Conservation (phyloP, 2,888 invertebrate species). For the Hydrotaea diabolus region DNA sequence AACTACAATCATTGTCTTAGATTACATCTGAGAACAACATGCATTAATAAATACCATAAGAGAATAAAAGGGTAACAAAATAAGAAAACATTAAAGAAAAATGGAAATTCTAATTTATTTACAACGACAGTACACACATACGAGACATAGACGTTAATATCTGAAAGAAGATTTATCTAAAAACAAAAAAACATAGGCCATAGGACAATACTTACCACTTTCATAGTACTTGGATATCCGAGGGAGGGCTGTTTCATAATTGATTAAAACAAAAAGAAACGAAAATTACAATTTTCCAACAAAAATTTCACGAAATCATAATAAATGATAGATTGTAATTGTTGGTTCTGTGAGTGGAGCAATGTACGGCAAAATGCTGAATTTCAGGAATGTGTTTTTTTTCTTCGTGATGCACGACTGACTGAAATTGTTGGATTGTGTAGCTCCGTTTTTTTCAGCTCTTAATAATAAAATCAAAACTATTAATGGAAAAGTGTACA, state of each 20-base stretch:
- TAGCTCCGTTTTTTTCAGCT: not conserved
- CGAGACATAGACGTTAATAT: slow-evolving; percentile 8
- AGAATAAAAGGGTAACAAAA: not conserved
- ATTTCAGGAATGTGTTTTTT: not conserved
- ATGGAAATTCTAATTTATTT: slow-evolving; percentile 41
- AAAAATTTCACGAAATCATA: slow-evolving; percentile 45
- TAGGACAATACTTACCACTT: slow-evolving; percentile 82
- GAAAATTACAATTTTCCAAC: slow-evolving; percentile 62
- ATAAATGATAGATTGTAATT: slow-evolving; percentile 9
- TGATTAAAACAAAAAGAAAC: slow-evolving; percentile 71
- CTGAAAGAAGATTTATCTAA: not conserved
- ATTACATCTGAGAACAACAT: slow-evolving; percentile 28
- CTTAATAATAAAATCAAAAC: not conserved
- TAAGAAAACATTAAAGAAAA: slow-evolving; percentile 7
- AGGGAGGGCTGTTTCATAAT: slow-evolving; percentile 82
- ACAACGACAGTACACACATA: slow-evolving; percentile 55
- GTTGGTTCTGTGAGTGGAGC: slow-evolving; percentile 9
- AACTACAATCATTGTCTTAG: not conserved
- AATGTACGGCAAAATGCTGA: slow-evolving; percentile 9
- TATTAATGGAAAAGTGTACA: not conserved
- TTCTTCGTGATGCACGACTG: not conserved
- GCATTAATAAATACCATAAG: not conserved
- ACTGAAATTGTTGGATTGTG: slow-evolving; percentile 4
- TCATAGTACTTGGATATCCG: slow-evolving; percentile 85
- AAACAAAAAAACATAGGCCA: not conserved